Percentiles rank a stretch among this genome's conserved stretches.
Conservation (phyloP, 2,113 vertebrate species). For the Brachypodius melanocephalos region DNA sequence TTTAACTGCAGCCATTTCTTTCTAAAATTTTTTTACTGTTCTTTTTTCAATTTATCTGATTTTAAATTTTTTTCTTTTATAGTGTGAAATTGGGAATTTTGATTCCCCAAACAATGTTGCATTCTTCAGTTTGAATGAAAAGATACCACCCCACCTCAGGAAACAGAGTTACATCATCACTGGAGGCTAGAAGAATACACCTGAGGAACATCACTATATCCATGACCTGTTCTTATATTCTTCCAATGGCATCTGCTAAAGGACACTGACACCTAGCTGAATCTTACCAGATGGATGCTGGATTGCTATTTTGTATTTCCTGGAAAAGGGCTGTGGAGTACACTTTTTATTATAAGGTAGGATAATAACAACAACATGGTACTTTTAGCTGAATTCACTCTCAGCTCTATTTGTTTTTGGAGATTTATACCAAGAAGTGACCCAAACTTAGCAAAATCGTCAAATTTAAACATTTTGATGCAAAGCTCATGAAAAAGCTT, state of each 20-base stretch:
- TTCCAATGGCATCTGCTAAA: not conserved
- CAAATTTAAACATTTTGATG: not conserved
- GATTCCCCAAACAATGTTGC: not conserved
- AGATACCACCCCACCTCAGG: not conserved
- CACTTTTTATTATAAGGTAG: not conserved
- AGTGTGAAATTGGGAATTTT: not conserved
- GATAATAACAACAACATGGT: not conserved
- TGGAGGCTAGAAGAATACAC: not conserved
- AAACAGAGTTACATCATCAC: not conserved
- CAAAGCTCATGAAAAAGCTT: not conserved
- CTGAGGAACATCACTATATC: not conserved
- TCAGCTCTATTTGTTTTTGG: not conserved
- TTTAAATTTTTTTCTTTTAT: not conserved
- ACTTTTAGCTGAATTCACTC: not conserved
- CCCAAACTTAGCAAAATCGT: not conserved
- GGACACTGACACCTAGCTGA: not conserved
- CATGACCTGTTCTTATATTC: rapidly evolving
- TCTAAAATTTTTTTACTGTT: not conserved
- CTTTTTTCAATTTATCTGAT: not conserved
- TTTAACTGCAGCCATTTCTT: not conserved
- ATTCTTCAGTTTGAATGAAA: not conserved
- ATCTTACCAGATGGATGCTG: not conserved
- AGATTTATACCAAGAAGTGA: not conserved
- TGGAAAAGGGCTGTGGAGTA: not conserved
- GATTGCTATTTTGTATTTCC: not conserved